Evolutionary conservation across 2,888 invertebrate species (phyloP).

Genomic region (Cephus pygmeus): DNA sequence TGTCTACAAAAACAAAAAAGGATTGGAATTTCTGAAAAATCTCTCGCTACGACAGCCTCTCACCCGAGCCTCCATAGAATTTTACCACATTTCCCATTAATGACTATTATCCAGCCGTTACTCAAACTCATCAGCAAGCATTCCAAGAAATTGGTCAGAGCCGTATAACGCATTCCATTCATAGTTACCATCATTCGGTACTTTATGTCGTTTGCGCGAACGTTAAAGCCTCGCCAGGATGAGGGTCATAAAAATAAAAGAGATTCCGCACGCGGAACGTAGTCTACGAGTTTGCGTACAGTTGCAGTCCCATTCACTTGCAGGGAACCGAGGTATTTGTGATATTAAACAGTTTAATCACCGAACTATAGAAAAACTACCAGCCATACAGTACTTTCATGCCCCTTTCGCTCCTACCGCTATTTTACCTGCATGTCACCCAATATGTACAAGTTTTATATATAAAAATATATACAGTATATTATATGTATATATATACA

Average conservation of each 20-base stretch:
- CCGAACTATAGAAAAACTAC: constrained; percentile 49
- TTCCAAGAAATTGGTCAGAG: not conserved
- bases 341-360: constrained; percentile 59
- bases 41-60: not conserved
- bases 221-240: not conserved
- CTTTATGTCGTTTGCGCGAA: not conserved
- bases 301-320: not conserved
- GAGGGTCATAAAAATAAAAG: not conserved
- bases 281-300: not conserved
- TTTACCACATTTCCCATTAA: not conserved
- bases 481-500: not conserved
- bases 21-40: no score
- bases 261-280: not conserved
- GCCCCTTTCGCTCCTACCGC: not conserved
- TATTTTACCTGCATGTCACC: not conserved
- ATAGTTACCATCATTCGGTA: not conserved
- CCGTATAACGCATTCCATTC: not conserved
- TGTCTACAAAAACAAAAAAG: no score
- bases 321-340: constrained; percentile 36
- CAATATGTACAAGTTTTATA: not conserved
- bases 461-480: not conserved
- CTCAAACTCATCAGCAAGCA: not conserved
- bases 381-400: not conserved
- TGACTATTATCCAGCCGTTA: not conserved
- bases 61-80: not conserved